Base-by-base conservation (phyloP, 2,888 invertebrate species). In the Acronicta aceris region DNA sequence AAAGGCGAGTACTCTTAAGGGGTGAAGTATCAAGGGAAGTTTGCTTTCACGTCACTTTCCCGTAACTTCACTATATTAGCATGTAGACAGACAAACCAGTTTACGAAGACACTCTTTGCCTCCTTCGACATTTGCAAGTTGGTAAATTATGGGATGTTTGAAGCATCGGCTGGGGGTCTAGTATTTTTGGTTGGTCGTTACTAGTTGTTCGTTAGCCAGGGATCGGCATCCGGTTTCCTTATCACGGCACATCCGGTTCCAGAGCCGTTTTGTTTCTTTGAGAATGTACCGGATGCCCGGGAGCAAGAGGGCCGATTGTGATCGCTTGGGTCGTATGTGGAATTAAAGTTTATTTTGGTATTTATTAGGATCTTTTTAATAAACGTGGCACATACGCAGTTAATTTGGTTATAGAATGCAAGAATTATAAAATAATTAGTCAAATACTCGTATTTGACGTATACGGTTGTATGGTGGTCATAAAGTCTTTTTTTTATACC, bases 201-300 rank as follows among this genome's bases (percentile, higher is more conserved):
- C 84, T 89, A 86, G 88, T 87, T 85, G 89, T 90, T 91, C 87
- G 90, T 91, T 91, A 90, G 88, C 80, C 78, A 76, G 78, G 85
- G 86, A 86, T 88, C 81, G 82, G 84, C 85, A 77, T 90, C 91
- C 90, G 88, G 90, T 90, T 88, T 89, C 88, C 90, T 89, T 89
- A 90, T 91, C 90, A 90, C 80, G 84, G 72, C 71, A 72, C 82
- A 84, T 91, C 91, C 90, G 89, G 88, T 78, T 75, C 67, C 79
- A 76, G 81, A 84, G 81, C 81, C 81, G 85, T 86, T 89, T 88
- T 89, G 89, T 89, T 88, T 89, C 89, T 89, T 88, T 87, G 84
- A 85, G 82, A 79, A 81, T 86, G 85, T 83, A 82, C 83, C 82
- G 86, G 87, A 87, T 81, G 78, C 80, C 81, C 76, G 78, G 71